Percentiles rank a stretch among this genome's conserved stretches.
These are phyloP conservation scores for Drosophila oshimai DNA, from an alignment of 1,140 invertebrate genomes.

Conservation along the genomic window DNA sequence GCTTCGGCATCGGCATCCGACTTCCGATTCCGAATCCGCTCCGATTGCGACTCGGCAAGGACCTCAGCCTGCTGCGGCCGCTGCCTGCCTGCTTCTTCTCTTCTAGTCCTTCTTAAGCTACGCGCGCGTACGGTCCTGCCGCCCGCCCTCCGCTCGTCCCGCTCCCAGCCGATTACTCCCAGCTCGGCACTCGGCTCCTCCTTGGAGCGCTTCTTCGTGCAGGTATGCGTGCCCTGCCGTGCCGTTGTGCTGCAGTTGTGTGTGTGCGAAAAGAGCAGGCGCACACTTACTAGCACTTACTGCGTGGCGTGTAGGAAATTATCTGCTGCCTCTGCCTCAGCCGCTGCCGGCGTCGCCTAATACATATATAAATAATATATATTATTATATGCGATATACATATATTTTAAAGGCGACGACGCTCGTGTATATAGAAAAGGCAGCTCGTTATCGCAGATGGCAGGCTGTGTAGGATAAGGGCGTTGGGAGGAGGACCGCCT, in stretches of 20 bases:
- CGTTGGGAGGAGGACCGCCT: constrained; percentile 11
- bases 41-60: constrained; percentile 35
- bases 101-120: constrained; percentile 82
- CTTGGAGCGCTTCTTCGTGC: constrained; percentile 68
- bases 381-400: constrained; percentile 78
- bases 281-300: constrained; percentile 79
- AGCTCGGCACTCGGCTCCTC: constrained; percentile 55
- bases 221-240: constrained; percentile 35
- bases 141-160: constrained; percentile 32
- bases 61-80: constrained; percentile 58
- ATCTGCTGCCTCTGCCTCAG: constrained; percentile 70
- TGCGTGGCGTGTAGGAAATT: constrained; percentile 79
- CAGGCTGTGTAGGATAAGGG: constrained; percentile 24
- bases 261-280: constrained; percentile 72
- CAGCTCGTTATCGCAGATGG: constrained; percentile 45
- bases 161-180: constrained; percentile 38
- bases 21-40: constrained; percentile 32
- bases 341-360: constrained; percentile 59
- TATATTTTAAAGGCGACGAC: constrained; percentile 74
- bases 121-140: constrained; percentile 69
- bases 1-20: constrained; percentile 53
- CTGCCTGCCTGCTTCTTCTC: constrained; percentile 78
- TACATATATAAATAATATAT: constrained; percentile 82
- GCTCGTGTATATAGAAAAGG: constrained; percentile 66
- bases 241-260: constrained; percentile 23